A percentile compares a stretch with the other conserved stretches of the same genome.
Evolutionary conservation across 2,888 invertebrate species (phyloP).

Genomic region (Blastobasis adustella): DNA sequence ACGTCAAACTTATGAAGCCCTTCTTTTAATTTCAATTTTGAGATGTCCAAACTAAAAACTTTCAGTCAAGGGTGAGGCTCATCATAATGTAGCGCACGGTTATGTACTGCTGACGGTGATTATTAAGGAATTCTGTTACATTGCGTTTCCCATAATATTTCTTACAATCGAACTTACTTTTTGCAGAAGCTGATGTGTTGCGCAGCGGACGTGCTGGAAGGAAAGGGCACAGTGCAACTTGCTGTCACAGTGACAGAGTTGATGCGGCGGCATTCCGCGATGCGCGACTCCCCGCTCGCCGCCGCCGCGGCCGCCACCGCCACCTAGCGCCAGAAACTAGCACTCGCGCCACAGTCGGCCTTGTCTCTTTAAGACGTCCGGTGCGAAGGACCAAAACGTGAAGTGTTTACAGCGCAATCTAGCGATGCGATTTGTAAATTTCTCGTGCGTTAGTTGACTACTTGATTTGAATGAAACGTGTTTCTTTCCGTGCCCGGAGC

Average conservation of each 20-base stretch:
- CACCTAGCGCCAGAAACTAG: slow-evolving; percentile 59
- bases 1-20: too few relatives aligned
- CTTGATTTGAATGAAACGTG: too few relatives aligned
- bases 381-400: neutral
- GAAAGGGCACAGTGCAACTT: slow-evolving; percentile 89
- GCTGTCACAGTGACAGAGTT: slow-evolving; percentile 92
- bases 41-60: too few relatives aligned
- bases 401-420: slow-evolving; percentile 2
- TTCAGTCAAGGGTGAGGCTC: too few relatives aligned
- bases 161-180: too few relatives aligned
- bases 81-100: too few relatives aligned
- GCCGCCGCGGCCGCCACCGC: slow-evolving; percentile 28
- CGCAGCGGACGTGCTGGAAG: slow-evolving; percentile 93
- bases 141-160: too few relatives aligned
- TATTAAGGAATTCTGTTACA: too few relatives aligned
- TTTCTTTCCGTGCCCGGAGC: too few relatives aligned
- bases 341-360: slow-evolving; percentile 55
- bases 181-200: slow-evolving; percentile 92
- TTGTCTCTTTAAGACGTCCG: slow-evolving; percentile 35
- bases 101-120: too few relatives aligned
- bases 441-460: too few relatives aligned
- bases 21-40: too few relatives aligned
- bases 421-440: neutral
- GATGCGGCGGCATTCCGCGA: slow-evolving; percentile 72
- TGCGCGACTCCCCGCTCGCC: slow-evolving; percentile 25